Base-by-base conservation (phyloP, 2,113 vertebrate genomes). In the Gallinago paraguaiae region DNA sequence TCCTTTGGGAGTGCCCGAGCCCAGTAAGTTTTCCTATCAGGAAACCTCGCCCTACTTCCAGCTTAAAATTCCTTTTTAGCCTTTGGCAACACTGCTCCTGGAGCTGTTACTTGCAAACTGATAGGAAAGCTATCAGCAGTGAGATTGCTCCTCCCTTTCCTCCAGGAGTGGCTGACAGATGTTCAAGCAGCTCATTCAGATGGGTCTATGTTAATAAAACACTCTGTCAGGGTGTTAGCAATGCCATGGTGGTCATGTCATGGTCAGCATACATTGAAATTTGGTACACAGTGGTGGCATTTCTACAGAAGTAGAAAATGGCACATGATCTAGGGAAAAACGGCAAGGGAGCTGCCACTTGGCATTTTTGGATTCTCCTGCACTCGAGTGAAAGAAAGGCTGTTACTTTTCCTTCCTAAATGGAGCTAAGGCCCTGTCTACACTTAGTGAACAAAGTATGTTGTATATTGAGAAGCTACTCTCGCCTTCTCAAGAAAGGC, bases 1-100 rank as follows among this genome's bases (percentile, higher is more conserved):
- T 97, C 95, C 95, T 94, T 72, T 96, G 86, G 83, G 91, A 94
- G 65, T 64, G 69, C 65, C 81, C 78, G 88, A 75, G 48, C 59
- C 9, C 35, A 82, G 41, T 93, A 93, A 61, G 61, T 84, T 93
- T 96, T 96, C 93, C 92, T 28, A 72, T 91, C 96, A 96, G 96
- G 95, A 97, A 97, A 93, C 95, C 88, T 93, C 94, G 87, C 93
- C 96, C 91, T 86, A 4, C 35, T 94, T 91, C 33, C 82, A 94
- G 68, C 53, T 86, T 79, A 64, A 81, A 53, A 46, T 50, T 86
- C 86, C 45, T 84, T 95, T 92, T 90, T 90, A 84, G 78, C 37
- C 37, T 95, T 94, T 91, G 80, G 37, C 78, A 92, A 10, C n/a
- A 14, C 30, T 72, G 50, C 57, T 76, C 1, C 48, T 84, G 37